Conservation (phyloP, 2,113 vertebrate species). For the Siphamia tubifer region DNA sequence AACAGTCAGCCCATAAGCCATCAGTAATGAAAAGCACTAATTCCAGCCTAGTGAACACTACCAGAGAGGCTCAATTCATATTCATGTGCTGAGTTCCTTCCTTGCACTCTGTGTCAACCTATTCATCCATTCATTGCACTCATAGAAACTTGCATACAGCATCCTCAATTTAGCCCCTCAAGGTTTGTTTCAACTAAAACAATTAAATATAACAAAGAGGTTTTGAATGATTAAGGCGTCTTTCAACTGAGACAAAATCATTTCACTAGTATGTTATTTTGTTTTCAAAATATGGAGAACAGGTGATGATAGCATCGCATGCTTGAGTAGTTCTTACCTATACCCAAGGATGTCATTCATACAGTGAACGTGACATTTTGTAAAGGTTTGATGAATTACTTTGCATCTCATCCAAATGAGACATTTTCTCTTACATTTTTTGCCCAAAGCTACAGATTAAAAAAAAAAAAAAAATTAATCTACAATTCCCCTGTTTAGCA, state of each 20-base stretch:
- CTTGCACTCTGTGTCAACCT: constrained; percentile 47
- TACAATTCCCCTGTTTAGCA: constrained; percentile 52
- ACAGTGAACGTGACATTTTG: constrained; percentile 19
- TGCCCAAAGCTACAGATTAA: constrained; percentile 48
- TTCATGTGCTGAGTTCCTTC: constrained; percentile 52
- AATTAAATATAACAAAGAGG: constrained; percentile 23
- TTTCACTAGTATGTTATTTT: neutral
- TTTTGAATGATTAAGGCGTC: neutral
- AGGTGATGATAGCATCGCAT: neutral
- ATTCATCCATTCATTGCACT: constrained; percentile 57
- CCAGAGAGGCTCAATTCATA: constrained; percentile 52
- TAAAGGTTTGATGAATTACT: constrained; percentile 47
- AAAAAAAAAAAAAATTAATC: constrained; percentile 29
- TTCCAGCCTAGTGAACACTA: constrained; percentile 65
- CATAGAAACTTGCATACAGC: constrained; percentile 35
- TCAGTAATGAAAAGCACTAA: constrained; percentile 78
- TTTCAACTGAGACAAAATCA: neutral
- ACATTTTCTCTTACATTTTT: constrained; percentile 1
- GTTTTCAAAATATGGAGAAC: neutral
- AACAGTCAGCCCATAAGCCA: constrained; percentile 68
- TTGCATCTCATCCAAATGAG: constrained; percentile 22
- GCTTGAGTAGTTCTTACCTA: constrained; percentile 1
- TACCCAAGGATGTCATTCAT: constrained; percentile 1
- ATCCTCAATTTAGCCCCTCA: constrained; percentile 37
- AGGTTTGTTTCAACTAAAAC: constrained; percentile 39